These are phyloP conservation scores for Coelopa pilipes DNA, from an alignment of 2,888 invertebrate genomes.

Conservation along the genomic window DNA sequence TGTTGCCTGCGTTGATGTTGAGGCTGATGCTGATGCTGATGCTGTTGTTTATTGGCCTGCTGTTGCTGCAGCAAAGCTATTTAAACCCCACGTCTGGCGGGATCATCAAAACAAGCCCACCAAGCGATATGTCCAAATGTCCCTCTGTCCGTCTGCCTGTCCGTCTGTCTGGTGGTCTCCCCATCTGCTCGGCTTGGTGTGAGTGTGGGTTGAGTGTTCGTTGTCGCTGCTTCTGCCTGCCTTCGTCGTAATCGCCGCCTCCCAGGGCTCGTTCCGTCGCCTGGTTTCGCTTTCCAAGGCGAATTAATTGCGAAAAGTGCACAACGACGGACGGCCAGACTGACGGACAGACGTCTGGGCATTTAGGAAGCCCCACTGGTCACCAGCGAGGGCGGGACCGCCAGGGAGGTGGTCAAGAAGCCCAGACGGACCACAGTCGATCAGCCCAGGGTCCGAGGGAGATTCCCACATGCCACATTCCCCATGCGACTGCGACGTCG, in stretches of 20 bases:
- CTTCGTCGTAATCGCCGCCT: not conserved
- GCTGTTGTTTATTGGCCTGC: not conserved
- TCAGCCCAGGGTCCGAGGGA: too few species aligned
- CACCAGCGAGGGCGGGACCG: too few species aligned
- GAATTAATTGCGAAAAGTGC: conserved; percentile 5
- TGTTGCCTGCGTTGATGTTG: not conserved
- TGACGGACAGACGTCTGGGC: too few species aligned
- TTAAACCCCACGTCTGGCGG: too few species aligned
- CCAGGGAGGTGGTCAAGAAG: too few species aligned
- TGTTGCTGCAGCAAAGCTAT: not conserved
- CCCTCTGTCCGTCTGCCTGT: not conserved
- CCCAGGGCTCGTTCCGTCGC: conserved; percentile 4
- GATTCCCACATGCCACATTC: too few species aligned
- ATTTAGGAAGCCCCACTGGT: too few species aligned
- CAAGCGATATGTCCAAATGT: conserved; percentile 16
- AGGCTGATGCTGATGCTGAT: not conserved
- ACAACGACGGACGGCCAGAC: not conserved
- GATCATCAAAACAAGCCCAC: conserved; percentile 1
- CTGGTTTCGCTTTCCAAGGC: not conserved
- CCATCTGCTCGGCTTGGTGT: conserved; percentile 14
- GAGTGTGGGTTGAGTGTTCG: conserved; percentile 8
- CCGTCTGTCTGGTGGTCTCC: conserved; percentile 32
- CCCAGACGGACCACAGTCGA: too few species aligned
- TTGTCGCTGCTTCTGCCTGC: conserved; percentile 12
- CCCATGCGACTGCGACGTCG: too few species aligned